phyloP scores from a whole-genome alignment of 2,797 vertebrate species.

The Microhierax caerulescens region DNA sequence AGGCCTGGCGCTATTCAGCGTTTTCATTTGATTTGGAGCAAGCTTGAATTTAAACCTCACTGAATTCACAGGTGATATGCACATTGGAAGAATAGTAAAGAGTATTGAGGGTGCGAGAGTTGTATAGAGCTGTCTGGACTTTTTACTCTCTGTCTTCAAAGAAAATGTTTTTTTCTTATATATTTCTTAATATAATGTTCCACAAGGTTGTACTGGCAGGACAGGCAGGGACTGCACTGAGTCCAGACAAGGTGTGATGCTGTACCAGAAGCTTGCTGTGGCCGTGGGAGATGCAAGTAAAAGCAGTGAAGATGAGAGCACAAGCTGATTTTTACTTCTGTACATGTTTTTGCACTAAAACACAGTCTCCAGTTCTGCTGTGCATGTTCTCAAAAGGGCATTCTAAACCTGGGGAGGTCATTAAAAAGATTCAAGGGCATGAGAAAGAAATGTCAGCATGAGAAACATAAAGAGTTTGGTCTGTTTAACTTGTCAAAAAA shows the following conservation, averaged over 20 bases:
- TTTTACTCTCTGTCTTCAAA: neutral
- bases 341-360: neutral
- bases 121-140: neutral
- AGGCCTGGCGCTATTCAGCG: neutral
- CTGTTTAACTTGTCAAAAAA: slow-evolving; percentile 28
- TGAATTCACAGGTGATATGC: fast-evolving
- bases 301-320: neutral
- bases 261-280: neutral
- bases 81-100: neutral
- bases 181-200: neutral
- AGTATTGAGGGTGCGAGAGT: neutral
- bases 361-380: neutral
- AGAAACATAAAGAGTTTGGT: neutral
- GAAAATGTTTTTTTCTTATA: neutral
- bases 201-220: fast-evolving
- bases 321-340: neutral
- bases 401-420: neutral
- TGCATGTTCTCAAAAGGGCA: neutral
- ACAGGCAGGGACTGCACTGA: neutral
- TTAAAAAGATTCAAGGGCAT: neutral
- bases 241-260: neutral
- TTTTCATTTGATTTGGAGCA: neutral
- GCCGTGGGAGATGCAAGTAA: neutral
- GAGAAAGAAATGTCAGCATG: neutral
- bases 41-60: neutral